Evolutionary conservation across 2,888 invertebrate genomes (phyloP).

Genomic region (Heliconius cydno): DNA sequence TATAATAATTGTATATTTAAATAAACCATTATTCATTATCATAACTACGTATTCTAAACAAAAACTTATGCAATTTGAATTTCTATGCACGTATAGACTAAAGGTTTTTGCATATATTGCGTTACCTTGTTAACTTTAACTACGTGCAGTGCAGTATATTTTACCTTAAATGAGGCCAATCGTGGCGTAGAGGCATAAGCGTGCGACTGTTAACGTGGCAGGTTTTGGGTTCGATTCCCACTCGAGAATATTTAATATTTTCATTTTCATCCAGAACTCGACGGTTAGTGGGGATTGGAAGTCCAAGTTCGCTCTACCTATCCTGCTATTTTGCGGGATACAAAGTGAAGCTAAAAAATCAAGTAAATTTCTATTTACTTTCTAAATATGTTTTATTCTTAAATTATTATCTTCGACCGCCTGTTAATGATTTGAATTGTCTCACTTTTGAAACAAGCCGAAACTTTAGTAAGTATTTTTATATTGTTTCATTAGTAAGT

Average conservation of each 20-base stretch:
- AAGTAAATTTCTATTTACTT: not conserved
- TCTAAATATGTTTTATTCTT: not conserved
- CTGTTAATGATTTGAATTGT: not conserved
- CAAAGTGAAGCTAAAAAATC: too few species aligned
- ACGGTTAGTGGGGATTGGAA: too few species aligned
- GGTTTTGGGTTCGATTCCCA: too few species aligned
- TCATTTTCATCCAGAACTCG: too few species aligned
- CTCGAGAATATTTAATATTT: too few species aligned
- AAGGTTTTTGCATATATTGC: constrained; percentile 16
- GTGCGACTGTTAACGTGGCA: too few species aligned
- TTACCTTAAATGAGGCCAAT: not conserved
- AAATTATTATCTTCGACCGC: not conserved
- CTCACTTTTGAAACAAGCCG: not conserved
- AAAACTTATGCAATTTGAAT: constrained; percentile 8
- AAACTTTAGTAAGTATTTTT: not conserved
- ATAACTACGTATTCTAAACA: not conserved
- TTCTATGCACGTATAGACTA: not conserved
- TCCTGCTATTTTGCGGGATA: too few species aligned
- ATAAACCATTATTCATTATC: not conserved
- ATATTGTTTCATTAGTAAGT: not conserved
- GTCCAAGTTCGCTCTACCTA: too few species aligned
- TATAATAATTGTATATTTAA: not conserved
- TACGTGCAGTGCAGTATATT: constrained; percentile 3
- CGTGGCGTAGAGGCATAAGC: too few species aligned
- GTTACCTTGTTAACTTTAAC: constrained; percentile 13